Evolutionary conservation across 2,888 invertebrate species (phyloP), one percentile per base, ranked within the genome.

Genomic region (Andrena marginata): DNA sequence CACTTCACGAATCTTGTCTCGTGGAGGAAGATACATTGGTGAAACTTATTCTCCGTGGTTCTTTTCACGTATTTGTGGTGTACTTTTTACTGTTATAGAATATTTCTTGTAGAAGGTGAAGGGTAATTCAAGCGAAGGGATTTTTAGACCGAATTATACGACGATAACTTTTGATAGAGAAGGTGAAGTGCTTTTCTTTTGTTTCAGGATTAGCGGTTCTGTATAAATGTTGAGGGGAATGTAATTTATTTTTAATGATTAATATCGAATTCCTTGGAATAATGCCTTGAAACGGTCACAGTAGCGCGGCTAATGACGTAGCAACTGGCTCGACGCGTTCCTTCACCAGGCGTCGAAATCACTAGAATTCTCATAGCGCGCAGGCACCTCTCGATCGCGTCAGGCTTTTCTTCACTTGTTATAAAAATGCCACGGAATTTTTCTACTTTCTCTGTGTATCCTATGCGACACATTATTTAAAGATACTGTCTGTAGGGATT

Each of bases 301-400:
- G 23, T 26, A 26, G 56, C 23, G 23, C 23, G 10, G 23, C 26
- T 23, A 56, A 23, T 56, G 56, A 10, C 20, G 23, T 1, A 56
- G 23, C 10, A 4, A 35, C n/a, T 7, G 2, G n/a, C 1, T 29
- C 16, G 26, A 63, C 48, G 13, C 20, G 75, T 35, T 42, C 29
- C 49, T 20, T 48, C 7, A 13, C 51, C 69, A n/a, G 26, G 63
- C 69, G 59, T 80, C 56, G 71, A 81, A 74, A 31, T 84, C 75
- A 63, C 48, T 56, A 16, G 64, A n/a, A 42, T 23, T 48, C 16
- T 48, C 63, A n/a, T 23, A 8, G 20, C 68, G 59, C 29, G 20
- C 33, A 7, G 29, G 8, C 49, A 35, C 7, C 5, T 35, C 13
- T 5, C 20, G 49, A 26, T 26, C 26, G 26, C 2, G 26, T 26